Evolutionary conservation across 2,113 vertebrate species (phyloP).

Genomic region (Pipra filicauda): DNA sequence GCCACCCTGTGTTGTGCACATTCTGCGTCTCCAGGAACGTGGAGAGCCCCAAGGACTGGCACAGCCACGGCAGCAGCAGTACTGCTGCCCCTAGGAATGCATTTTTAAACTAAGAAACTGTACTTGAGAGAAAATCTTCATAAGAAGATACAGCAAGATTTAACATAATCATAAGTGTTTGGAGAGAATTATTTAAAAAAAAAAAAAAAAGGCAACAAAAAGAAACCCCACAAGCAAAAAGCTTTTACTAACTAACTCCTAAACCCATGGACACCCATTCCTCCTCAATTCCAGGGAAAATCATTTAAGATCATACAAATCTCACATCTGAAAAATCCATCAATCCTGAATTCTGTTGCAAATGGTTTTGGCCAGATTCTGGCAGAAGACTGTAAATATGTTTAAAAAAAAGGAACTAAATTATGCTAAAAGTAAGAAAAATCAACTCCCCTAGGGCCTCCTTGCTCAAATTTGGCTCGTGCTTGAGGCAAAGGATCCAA

Average conservation of each 20-base stretch:
- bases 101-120: not conserved
- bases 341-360: not conserved
- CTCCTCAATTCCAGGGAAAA: not conserved
- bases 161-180: not conserved
- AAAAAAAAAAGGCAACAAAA: not conserved
- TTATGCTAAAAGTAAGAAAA: not conserved
- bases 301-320: not conserved
- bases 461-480: not conserved
- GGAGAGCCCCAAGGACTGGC: not conserved
- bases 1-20: not conserved
- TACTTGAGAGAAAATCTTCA: not conserved
- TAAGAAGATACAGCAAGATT: not conserved
- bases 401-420: not conserved
- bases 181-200: not conserved
- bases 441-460: not conserved
- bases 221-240: not conserved
- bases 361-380: not conserved
- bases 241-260: not conserved
- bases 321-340: not conserved
- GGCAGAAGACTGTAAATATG: not conserved
- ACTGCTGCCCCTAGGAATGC: not conserved
- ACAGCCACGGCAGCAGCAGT: not conserved
- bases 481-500: not conserved
- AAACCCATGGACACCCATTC: not conserved
- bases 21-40: no score